A percentile compares a stretch with the other conserved stretches of the same genome.
phyloP scores from a whole-genome alignment of 2,888 invertebrate species.

The Nemotelus nigrinus region DNA sequence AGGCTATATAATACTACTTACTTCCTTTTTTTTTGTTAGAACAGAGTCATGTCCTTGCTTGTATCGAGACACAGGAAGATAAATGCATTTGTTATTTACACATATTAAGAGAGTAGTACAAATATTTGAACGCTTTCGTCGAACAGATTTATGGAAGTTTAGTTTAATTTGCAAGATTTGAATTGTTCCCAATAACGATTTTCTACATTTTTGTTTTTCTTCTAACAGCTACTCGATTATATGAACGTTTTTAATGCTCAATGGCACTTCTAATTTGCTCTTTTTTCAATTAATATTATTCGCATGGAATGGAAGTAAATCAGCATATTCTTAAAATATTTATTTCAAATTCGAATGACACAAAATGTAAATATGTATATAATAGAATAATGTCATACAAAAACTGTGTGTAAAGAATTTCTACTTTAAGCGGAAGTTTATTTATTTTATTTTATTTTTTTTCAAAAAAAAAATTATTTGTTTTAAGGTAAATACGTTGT shows the following conservation, averaged over 20 bases:
- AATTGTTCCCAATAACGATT: conserved; percentile 14
- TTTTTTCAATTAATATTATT: conserved; percentile 7
- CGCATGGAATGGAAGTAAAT: conserved; percentile 15
- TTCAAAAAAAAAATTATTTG: neutral
- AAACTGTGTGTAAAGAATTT: neutral
- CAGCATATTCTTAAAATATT: neutral
- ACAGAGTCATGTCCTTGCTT: neutral
- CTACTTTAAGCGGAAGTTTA: neutral
- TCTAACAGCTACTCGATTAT: neutral
- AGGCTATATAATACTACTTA: neutral
- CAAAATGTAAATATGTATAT: conserved; percentile 7
- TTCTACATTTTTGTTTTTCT: conserved; percentile 13
- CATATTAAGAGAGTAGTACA: neutral
- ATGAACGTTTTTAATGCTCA: conserved; percentile 36
- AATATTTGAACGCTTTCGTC: neutral
- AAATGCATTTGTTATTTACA: conserved; percentile 23
- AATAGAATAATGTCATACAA: neutral
- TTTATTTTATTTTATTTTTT: neutral
- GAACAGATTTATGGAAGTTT: neutral
- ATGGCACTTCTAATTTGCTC: conserved; percentile 34
- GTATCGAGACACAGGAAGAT: neutral
- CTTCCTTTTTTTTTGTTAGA: neutral
- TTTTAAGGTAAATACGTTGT: neutral
- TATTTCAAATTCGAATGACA: neutral
- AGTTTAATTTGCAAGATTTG: neutral